Evolutionary conservation across 2,113 vertebrate species (phyloP).

Genomic region (Pao palembangensis): DNA sequence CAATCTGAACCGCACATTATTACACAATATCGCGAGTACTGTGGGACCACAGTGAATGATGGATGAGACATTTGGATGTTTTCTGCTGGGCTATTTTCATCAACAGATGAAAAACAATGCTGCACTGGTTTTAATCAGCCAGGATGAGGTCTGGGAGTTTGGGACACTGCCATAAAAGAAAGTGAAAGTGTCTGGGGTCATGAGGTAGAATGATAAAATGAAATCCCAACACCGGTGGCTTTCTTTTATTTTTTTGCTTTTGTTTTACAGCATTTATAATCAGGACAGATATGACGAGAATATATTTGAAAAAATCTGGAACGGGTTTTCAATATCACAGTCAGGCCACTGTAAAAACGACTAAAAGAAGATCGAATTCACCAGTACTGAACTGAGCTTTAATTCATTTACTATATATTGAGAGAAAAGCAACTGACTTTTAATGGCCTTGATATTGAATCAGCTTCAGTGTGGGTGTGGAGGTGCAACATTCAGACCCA

Average conservation of each 20-base stretch:
- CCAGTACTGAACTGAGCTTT: constrained; percentile 21
- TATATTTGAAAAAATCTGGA: background rate
- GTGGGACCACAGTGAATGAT: constrained; percentile 18
- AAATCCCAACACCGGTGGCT: background rate
- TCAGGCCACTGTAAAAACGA: background rate
- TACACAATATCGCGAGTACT: constrained; percentile 8
- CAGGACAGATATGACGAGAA: background rate
- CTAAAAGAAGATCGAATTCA: constrained; percentile 19
- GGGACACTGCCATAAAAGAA: constrained; percentile 17
- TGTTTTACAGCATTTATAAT: background rate
- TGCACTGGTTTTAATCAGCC: constrained; percentile 32
- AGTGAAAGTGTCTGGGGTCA: constrained; percentile 8
- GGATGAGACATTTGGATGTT: constrained; percentile 19
- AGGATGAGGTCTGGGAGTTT: constrained; percentile 36
- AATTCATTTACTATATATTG: constrained; percentile 23
- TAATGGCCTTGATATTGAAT: constrained; percentile 19
- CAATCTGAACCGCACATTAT: constrained; percentile 8
- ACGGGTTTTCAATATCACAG: constrained; percentile 11
- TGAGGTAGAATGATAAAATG: constrained; percentile 1
- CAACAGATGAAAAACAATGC: constrained; percentile 22
- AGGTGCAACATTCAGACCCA: background rate
- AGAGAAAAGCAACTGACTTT: constrained; percentile 7
- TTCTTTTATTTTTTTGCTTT: background rate
- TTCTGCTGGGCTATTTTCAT: constrained; percentile 12
- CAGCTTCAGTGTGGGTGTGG: constrained; percentile 4